Conservation (phyloP, 2,113 vertebrate genomes). For the Eonycteris spelaea region DNA sequence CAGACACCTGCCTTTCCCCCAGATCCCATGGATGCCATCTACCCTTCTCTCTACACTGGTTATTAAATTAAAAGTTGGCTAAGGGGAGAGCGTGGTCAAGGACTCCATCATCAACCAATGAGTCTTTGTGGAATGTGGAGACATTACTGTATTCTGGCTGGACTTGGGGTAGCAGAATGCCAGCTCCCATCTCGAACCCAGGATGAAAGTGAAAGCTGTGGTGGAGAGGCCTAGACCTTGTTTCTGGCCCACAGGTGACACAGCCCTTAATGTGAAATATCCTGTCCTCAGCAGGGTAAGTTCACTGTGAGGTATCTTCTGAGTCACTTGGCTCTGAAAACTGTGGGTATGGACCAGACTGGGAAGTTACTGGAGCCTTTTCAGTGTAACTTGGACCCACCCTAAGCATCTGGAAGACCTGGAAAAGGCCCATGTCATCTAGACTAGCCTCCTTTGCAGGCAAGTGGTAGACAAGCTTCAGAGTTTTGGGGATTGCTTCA, state of each 20-base stretch:
- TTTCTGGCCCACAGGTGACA: not conserved
- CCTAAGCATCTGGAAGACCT: conserved; percentile 27
- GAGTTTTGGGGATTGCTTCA: not conserved
- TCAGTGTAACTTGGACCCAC: conserved; percentile 5
- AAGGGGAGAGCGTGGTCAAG: not conserved
- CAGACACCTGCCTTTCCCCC: not conserved
- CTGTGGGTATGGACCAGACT: conserved; percentile 39
- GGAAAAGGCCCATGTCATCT: not conserved
- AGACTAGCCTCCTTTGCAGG: not conserved
- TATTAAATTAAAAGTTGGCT: not conserved
- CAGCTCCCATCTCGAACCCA: not conserved
- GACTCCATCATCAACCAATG: not conserved
- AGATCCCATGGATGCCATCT: not conserved
- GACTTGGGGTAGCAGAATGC: not conserved
- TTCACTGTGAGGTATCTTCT: conserved; percentile 34
- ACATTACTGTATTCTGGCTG: not conserved
- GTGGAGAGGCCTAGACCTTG: not conserved
- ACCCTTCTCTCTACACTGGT: not conserved
- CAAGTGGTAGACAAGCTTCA: not conserved
- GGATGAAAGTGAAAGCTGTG: not conserved
- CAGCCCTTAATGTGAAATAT: not conserved
- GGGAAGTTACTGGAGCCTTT: conserved; percentile 16
- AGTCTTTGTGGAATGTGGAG: not conserved
- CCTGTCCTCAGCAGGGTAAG: not conserved
- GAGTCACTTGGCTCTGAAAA: conserved; percentile 40